Percentiles rank a stretch among this genome's conserved stretches.
phyloP scores from a whole-genome alignment of 30 jellyfish, hydroid and myxozoan species.

The Aurelia coerulea region DNA sequence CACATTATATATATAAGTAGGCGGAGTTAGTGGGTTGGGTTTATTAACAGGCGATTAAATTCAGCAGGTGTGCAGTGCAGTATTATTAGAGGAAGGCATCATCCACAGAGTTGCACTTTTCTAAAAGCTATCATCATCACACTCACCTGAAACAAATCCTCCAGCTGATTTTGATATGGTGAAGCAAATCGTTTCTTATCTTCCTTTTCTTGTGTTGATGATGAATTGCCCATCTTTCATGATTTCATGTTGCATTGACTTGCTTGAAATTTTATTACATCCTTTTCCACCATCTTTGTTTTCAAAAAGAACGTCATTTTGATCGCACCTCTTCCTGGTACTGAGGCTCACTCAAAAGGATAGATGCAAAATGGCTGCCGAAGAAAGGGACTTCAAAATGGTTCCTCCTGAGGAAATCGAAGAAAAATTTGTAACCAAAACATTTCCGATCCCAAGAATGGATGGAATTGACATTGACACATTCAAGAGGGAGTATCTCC shows the following conservation, averaged over 20 bases:
- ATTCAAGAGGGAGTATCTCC: constrained; percentile 61
- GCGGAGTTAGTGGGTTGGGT: no score
- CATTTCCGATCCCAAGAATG: constrained; percentile 24
- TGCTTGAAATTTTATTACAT: background rate
- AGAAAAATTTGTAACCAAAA: background rate
- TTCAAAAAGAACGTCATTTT: background rate
- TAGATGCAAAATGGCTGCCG: constrained; percentile 2
- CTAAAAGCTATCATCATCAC: no score
- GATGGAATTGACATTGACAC: constrained; percentile 24
- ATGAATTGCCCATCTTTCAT: constrained; percentile 46
- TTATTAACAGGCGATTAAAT: no score
- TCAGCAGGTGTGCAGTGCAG: no score
- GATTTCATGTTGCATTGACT: no score
- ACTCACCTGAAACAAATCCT: constrained; percentile 46
- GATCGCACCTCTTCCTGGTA: constrained; percentile 1
- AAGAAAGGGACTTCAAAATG: background rate
- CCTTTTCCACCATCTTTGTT: background rate
- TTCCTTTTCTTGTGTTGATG: background rate
- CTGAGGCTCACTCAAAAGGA: background rate
- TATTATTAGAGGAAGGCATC: no score
- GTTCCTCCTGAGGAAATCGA: background rate
- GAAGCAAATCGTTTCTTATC: constrained; percentile 13
- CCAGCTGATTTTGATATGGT: constrained; percentile 59
- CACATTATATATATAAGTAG: no score
- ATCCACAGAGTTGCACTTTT: no score